Evolutionary conservation across 2,113 vertebrate species (phyloP).

Genomic region (Tragelaphus strepsiceros): DNA sequence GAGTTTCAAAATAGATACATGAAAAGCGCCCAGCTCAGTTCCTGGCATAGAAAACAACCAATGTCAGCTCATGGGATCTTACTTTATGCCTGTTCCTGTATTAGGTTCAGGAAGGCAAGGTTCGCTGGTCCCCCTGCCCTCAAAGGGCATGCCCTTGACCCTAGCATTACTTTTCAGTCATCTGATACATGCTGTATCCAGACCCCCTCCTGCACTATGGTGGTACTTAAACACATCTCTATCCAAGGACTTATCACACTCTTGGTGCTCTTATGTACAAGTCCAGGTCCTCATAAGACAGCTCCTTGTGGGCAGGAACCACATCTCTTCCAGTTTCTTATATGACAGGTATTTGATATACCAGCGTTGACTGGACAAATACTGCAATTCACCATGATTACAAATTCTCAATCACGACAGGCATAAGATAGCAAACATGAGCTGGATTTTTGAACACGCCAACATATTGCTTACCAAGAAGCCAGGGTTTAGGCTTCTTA

Average conservation of each 20-base stretch:
- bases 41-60: background rate
- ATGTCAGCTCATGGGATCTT: background rate
- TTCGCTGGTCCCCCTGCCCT: background rate
- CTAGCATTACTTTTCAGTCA: background rate
- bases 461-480: background rate
- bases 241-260: background rate
- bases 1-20: background rate
- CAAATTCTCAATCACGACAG: background rate
- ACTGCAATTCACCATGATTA: background rate
- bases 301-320: background rate
- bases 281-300: background rate
- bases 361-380: background rate
- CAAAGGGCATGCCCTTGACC: background rate
- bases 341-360: background rate
- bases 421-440: background rate
- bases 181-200: background rate
- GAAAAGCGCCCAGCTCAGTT: background rate
- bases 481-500: background rate
- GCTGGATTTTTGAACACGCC: background rate
- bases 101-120: background rate
- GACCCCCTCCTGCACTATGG: background rate
- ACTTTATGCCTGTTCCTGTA: background rate
- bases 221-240: background rate
- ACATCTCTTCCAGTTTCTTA: background rate
- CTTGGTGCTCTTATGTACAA: background rate